Evolutionary conservation across 2,797 vertebrate genomes (phyloP).

Genomic region (Rhinoraja longicauda): DNA sequence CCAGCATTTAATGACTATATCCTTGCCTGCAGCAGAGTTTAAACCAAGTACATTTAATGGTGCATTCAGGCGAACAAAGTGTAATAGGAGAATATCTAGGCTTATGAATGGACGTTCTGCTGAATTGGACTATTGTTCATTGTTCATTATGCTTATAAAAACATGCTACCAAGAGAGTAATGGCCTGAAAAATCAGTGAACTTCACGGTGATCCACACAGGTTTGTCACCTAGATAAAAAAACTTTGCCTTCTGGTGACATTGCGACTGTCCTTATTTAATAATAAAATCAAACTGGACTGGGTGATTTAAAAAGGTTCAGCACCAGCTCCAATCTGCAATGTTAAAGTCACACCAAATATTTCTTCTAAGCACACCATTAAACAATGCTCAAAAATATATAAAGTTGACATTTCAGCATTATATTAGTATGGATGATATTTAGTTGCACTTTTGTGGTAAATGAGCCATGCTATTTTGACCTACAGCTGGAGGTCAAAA

Average conservation of each 20-base stretch:
- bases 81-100: conserved; percentile 12
- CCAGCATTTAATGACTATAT: neutral
- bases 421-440: neutral
- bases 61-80: conserved; percentile 27
- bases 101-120: neutral
- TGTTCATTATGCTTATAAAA: conserved; percentile 27
- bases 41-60: conserved; percentile 30
- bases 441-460: neutral
- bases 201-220: neutral
- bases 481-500: neutral
- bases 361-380: neutral
- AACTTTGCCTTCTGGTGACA: neutral
- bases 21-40: conserved; percentile 29
- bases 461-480: neutral
- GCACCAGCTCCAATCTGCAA: neutral
- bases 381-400: neutral
- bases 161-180: conserved; percentile 1
- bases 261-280: neutral
- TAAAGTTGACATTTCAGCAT: neutral
- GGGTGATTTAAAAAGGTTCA: neutral
- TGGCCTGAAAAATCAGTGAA: conserved; percentile 16
- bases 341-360: neutral
- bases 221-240: neutral
- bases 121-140: conserved; percentile 31
- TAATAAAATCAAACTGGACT: neutral